Conservation (phyloP, 2,113 vertebrate genomes). For the Cochlearius cochlearius region DNA sequence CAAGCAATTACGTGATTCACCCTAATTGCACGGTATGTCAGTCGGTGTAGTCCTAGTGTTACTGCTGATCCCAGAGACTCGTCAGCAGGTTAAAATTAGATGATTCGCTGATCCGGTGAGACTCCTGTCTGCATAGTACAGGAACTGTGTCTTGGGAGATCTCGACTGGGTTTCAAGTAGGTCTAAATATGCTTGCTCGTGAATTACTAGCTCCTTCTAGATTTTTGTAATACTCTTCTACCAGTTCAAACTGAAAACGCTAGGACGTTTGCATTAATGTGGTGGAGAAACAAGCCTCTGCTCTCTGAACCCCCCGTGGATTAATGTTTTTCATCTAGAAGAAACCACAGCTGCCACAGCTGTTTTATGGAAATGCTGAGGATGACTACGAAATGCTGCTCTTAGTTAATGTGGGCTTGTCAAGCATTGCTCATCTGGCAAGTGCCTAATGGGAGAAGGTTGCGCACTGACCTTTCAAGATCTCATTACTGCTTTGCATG, state of each 20-base stretch:
- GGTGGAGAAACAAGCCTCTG: not conserved
- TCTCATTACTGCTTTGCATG: not conserved
- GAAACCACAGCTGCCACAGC: not conserved
- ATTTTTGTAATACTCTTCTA: not conserved
- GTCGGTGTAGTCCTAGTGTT: not conserved
- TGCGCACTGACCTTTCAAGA: not conserved
- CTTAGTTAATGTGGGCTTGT: not conserved
- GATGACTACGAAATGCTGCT: not conserved
- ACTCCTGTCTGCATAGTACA: not conserved
- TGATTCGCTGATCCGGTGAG: not conserved
- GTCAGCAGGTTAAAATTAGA: slow-evolving; percentile 36
- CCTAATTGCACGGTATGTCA: not conserved
- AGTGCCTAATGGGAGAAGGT: not conserved
- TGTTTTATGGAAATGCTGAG: not conserved
- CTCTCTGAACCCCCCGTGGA: not conserved
- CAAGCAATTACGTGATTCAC: slow-evolving; percentile 14
- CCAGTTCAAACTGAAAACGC: not conserved
- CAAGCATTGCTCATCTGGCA: not conserved
- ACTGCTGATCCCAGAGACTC: not conserved
- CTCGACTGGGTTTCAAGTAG: not conserved
- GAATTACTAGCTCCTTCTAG: not conserved
- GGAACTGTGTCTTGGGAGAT: not conserved
- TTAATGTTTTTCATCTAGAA: not conserved
- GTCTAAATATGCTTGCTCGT: not conserved
- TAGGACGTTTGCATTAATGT: not conserved